Evolutionary conservation across 2,888 invertebrate genomes (phyloP), one percentile per base, ranked within the genome.

Genomic region (Perdita meconis): DNA sequence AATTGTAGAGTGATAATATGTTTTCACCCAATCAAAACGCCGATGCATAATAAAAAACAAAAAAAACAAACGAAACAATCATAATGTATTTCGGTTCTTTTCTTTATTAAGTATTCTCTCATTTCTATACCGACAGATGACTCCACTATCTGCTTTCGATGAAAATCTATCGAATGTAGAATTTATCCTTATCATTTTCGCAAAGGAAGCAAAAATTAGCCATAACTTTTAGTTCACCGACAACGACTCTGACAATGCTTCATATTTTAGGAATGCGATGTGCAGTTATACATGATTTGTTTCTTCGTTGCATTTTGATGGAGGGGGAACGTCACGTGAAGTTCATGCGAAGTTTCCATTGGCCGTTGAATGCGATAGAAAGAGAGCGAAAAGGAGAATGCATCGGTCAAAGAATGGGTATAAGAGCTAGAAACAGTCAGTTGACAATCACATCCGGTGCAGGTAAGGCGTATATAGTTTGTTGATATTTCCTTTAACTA

Each of bases 361-460:
- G 76, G 76, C 22, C 3, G 30, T 30, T 13, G 22, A 2, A 6
- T 22, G 19, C 22, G 59, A 42, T 24, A 44, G 51, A 68, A 34
- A 60, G n/a, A 51, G 63, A 55, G 36, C 34, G 47, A 65, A 24
- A 44, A 38, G 36, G 51, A 24, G 44, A 67, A 64, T 12, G 30
- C 22, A 38, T 38, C 10, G 16, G 44, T 38, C 47, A 53, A 59
- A 59, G 53, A 67, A 71, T 76, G 63, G 70, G 63, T 63, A 71
- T 57, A 76, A 76, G 24, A 36, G 40, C 6, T 64, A 42, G 34
- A 1, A 55, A 40, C 59, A 50, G 57, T 60, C 78, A 60, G 30
- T 72, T 77, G 78, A 68, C 68, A 72, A 67, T 61, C 68, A 68
- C 53, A 55, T 60, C n/a, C 40, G 16, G 13, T 38, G 64, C 44